phyloP scores from a whole-genome alignment of 2,888 invertebrate genomes.

The Nemotelus pantherinus region DNA sequence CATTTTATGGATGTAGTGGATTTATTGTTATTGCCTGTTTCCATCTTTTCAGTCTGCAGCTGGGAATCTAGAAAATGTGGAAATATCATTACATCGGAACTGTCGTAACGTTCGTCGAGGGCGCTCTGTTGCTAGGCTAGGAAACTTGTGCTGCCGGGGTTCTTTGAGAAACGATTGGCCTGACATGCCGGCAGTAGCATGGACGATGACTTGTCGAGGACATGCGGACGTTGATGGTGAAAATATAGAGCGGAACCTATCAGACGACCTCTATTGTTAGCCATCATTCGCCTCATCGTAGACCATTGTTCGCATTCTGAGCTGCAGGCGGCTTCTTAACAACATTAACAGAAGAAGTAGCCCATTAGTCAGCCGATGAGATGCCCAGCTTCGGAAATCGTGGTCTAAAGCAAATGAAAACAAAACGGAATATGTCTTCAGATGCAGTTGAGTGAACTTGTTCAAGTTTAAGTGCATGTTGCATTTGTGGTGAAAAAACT shows the following conservation, averaged over 20 bases:
- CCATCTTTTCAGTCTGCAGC: slow-evolving; percentile 3
- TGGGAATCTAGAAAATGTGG: slow-evolving; percentile 1
- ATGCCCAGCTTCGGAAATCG: not conserved
- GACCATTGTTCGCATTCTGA: no score
- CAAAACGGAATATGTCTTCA: not conserved
- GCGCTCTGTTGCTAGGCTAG: slow-evolving; percentile 11
- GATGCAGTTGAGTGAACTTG: not conserved
- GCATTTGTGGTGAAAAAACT: no score
- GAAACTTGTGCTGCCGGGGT: not conserved
- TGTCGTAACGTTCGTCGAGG: no score
- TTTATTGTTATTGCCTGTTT: slow-evolving; percentile 32
- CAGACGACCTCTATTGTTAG: not conserved
- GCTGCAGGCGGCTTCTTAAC: no score
- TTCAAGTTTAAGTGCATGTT: slow-evolving; percentile 23
- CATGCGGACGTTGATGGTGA: not conserved
- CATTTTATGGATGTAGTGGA: slow-evolving; percentile 30
- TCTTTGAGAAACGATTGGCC: no score
- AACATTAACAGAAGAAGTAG: no score
- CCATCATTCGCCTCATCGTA: not conserved
- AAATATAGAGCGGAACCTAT: not conserved
- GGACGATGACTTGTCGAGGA: not conserved
- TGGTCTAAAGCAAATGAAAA: slow-evolving; percentile 2
- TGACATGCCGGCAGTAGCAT: not conserved
- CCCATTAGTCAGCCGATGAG: no score
- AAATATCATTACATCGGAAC: not conserved